Evolutionary conservation across 2,888 invertebrate genomes (phyloP).

Genomic region (Opisthograptis luteolata): DNA sequence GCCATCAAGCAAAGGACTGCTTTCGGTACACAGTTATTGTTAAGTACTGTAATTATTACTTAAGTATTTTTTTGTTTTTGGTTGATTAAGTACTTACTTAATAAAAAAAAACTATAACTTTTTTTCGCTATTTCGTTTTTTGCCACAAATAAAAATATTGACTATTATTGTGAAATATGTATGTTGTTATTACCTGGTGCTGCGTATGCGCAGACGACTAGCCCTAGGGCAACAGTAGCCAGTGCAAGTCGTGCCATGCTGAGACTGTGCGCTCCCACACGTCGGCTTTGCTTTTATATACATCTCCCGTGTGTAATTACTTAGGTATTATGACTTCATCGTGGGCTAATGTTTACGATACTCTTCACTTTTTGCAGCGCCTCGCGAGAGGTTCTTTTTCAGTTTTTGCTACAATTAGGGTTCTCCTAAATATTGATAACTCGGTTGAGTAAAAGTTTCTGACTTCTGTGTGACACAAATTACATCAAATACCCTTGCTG

Average conservation of each 20-base stretch:
- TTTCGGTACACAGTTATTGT: too few species aligned
- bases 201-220: constrained; percentile 61
- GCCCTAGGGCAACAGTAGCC: constrained; percentile 63
- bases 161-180: too few species aligned
- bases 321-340: constrained; percentile 58
- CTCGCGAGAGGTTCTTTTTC: constrained; percentile 44
- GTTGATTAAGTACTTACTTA: too few species aligned
- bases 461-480: too few species aligned
- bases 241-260: constrained; percentile 66
- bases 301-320: constrained; percentile 31
- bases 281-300: constrained; percentile 57
- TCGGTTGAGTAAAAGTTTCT: not conserved
- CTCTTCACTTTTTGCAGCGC: constrained; percentile 62
- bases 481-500: too few species aligned
- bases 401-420: constrained; percentile 40
- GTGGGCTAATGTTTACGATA: constrained; percentile 53
- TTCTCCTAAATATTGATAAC: constrained; percentile 39
- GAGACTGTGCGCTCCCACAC: constrained; percentile 45
- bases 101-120: too few species aligned
- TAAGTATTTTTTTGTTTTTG: too few species aligned
- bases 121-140: too few species aligned
- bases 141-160: too few species aligned
- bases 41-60: too few species aligned
- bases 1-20: too few species aligned
- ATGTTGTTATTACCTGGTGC: constrained; percentile 67